Evolutionary conservation across 2,797 vertebrate genomes (phyloP).

Genomic region (Acanthurus tractus): DNA sequence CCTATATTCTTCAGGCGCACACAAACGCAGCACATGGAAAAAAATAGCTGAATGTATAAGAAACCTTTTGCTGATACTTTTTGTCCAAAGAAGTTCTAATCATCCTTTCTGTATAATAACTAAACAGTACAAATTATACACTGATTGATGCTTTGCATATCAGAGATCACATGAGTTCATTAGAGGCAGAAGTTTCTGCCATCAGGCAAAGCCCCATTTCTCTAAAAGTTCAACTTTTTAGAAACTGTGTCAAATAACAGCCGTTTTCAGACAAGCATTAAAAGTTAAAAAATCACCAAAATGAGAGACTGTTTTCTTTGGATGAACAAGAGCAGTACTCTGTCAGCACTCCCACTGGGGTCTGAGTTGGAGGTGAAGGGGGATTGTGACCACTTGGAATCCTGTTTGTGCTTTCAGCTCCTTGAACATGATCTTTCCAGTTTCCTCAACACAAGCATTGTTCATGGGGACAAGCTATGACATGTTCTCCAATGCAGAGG

Average conservation of each 20-base stretch:
- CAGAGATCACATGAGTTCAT: conserved; percentile 3
- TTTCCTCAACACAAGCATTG: conserved; percentile 65
- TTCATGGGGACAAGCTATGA: conserved; percentile 60
- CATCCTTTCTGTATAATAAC: too few relatives aligned
- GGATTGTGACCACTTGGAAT: conserved; percentile 18
- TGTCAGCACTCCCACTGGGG: background rate
- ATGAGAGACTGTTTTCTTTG: background rate
- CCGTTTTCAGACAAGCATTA: background rate
- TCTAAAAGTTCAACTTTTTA: background rate
- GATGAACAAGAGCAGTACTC: background rate
- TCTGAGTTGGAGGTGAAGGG: background rate
- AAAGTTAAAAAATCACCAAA: background rate
- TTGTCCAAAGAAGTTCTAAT: too few relatives aligned
- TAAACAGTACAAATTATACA: background rate
- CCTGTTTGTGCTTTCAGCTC: conserved; percentile 37
- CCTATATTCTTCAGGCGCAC: too few relatives aligned
- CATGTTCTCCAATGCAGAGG: conserved; percentile 51
- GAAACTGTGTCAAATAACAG: background rate
- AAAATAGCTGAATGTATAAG: too few relatives aligned
- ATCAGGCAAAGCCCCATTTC: background rate
- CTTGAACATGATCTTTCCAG: conserved; percentile 64
- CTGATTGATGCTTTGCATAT: background rate
- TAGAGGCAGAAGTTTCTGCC: background rate
- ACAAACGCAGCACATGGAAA: too few relatives aligned
- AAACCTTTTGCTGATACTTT: too few relatives aligned